Percentiles rank a stretch among this genome's conserved stretches.
These are phyloP conservation scores for Mixornis gularis DNA, from an alignment of 2,113 vertebrate genomes.

Conservation along the genomic window DNA sequence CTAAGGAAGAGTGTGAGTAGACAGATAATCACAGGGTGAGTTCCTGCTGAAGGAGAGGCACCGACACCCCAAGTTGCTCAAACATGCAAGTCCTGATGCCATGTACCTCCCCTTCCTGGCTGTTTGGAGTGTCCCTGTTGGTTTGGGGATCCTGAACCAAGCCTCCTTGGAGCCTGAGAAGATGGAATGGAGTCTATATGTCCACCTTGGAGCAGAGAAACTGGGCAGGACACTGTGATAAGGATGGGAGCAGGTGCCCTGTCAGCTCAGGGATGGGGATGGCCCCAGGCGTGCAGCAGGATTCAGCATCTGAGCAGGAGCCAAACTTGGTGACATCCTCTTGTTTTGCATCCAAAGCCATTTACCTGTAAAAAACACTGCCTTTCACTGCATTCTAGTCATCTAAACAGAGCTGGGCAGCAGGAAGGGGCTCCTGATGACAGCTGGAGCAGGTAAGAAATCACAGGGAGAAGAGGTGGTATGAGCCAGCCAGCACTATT, in stretches of 20 bases:
- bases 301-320: neutral
- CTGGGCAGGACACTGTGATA: neutral
- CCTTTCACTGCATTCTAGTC: neutral
- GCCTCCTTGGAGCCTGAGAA: neutral
- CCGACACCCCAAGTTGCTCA: fast-evolving
- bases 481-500: neutral
- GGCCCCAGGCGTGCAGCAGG: neutral
- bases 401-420: neutral
- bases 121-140: neutral
- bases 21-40: neutral
- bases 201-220: neutral
- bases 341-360: neutral
- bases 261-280: neutral
- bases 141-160: neutral
- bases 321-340: neutral
- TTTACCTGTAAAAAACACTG: neutral
- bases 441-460: neutral
- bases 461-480: neutral
- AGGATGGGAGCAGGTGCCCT: neutral
- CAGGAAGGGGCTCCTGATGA: neutral
- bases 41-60: neutral
- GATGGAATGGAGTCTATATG: neutral
- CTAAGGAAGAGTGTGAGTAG: neutral
- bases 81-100: neutral
- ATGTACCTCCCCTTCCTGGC: neutral